Conservation (phyloP, 2,113 vertebrate species). For the Leptobrachium leishanense region DNA sequence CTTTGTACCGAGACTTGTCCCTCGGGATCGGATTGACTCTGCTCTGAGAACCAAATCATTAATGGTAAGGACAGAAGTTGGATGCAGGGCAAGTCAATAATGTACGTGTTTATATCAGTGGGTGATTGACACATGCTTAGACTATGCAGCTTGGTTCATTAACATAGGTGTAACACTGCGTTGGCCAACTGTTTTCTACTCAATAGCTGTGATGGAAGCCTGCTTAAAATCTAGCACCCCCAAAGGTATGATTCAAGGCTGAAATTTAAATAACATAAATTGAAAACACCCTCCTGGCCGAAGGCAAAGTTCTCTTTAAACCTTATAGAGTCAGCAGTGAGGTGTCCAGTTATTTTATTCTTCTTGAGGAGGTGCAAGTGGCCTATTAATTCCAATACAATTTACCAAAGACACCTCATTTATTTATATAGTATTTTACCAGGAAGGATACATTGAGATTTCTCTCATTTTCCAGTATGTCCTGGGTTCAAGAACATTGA, state of each 20-base stretch:
- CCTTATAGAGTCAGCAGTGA: conserved; percentile 8
- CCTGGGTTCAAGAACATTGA: no score
- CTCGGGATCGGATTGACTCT: conserved; percentile 22
- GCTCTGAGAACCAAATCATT: conserved; percentile 25
- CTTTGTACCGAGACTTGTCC: conserved; percentile 30
- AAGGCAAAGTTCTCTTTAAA: background rate
- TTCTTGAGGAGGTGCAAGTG: no score
- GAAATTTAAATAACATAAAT: conserved; percentile 17
- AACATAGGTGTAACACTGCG: conserved; percentile 8
- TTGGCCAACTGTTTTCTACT: background rate
- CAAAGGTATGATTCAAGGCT: conserved; percentile 18
- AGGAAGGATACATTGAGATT: no score
- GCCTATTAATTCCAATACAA: no score
- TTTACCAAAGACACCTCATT: no score
- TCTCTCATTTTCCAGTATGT: no score
- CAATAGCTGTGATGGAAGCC: background rate
- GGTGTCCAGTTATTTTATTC: no score
- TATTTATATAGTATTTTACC: no score
- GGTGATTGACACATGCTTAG: conserved; percentile 24
- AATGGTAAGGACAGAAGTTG: conserved; percentile 17
- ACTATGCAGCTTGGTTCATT: background rate
- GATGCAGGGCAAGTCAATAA: conserved; percentile 13
- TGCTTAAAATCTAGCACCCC: conserved; percentile 1
- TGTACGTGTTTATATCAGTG: conserved; percentile 25
- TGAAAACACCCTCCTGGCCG: conserved; percentile 2